Evolutionary conservation across 2,797 vertebrate species (phyloP), one percentile per base, ranked within the genome.

Genomic region (Mastacembelus armatus): DNA sequence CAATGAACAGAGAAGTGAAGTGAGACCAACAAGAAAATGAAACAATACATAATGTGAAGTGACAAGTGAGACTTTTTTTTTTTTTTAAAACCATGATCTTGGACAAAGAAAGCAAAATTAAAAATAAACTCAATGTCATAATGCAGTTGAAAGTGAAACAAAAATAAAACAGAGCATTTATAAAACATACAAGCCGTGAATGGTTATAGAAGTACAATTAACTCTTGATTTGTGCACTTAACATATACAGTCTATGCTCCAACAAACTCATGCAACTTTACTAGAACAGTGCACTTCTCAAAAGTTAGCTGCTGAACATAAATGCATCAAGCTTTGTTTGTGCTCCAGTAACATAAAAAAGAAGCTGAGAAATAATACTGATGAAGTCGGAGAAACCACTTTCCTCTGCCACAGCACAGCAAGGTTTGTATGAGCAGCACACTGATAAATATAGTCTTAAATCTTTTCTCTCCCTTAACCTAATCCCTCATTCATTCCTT

Each of bases 1-100:
- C 91, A 95, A 96, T 94, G 94, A 93, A 97, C 93, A 98, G 90
- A 98, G 91, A 96, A 85, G 91, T 90, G 91, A 92, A 66, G 92
- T 93, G 90, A 94, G 88, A 91, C 59, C 74, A 90, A 92, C 85
- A 92, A 66, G 69, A 76, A 73, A 85, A 69, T 66, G 32, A 85
- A 84, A 85, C 75, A 65, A 77, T 66, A 22, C 82, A 88, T 55
- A 74, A 90, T 56, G 81, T 86, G 85, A 88, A 78, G 74, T 87
- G 80, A 86, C 11, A 74, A 65, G 61, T 83, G 77, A 85, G 89
- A 59, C 73, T 64, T 62, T 49, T 65, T 54, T 4, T 44, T 2
- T 38, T 27, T 15, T 61, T 77, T 51, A 8, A 83, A 29, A 74
- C 35, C 43, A 66, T 76, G 63, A 83, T 57, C 76, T 29, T 69